A percentile compares a stretch with the other conserved stretches of the same genome.
These are phyloP conservation scores for Drosophila sordidula DNA, from an alignment of 2,888 invertebrate genomes.

Conservation along the genomic window DNA sequence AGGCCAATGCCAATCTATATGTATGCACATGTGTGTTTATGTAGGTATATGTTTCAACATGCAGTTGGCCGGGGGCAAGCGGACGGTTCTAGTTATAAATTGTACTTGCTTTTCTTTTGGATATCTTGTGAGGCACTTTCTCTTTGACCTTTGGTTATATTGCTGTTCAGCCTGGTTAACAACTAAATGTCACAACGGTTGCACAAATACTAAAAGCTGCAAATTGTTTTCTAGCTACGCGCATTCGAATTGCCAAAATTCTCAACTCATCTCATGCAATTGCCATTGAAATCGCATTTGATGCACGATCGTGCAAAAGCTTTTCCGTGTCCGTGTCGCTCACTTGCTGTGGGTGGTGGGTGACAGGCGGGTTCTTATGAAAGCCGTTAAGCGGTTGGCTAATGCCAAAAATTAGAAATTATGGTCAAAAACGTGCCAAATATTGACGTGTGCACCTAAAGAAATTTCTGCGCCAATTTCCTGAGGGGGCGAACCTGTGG, in stretches of 20 bases:
- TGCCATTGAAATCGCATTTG: slow-evolving; percentile 31
- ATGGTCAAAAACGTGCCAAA: slow-evolving; percentile 19
- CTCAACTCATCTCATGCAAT: slow-evolving; percentile 9
- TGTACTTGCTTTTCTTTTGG: slow-evolving; percentile 26
- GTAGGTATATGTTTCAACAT: neutral
- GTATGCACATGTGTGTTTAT: neutral
- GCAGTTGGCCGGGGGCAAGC: slow-evolving; percentile 20
- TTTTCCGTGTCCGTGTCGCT: slow-evolving; percentile 48
- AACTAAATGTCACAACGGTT: slow-evolving; percentile 50
- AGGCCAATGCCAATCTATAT: slow-evolving; percentile 32
- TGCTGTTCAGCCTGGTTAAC: slow-evolving; percentile 1
- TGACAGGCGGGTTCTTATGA: slow-evolving; percentile 1
- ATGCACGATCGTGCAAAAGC: slow-evolving; percentile 51
- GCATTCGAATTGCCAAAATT: slow-evolving; percentile 25
- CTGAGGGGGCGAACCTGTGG: neutral
- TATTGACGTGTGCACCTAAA: neutral
- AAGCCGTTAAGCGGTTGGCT: slow-evolving; percentile 3
- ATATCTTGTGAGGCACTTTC: slow-evolving; percentile 5
- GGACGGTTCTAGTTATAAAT: neutral
- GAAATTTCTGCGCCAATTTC: neutral
- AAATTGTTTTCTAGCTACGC: slow-evolving; percentile 10
- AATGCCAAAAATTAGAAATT: slow-evolving; percentile 27
- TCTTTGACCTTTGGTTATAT: neutral
- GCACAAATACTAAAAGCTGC: slow-evolving; percentile 47
- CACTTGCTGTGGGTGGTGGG: slow-evolving; percentile 6